Evolutionary conservation across 1,140 invertebrate genomes (phyloP), one percentile per base, ranked within the genome.

Genomic region (Brachionus plicatilis): DNA sequence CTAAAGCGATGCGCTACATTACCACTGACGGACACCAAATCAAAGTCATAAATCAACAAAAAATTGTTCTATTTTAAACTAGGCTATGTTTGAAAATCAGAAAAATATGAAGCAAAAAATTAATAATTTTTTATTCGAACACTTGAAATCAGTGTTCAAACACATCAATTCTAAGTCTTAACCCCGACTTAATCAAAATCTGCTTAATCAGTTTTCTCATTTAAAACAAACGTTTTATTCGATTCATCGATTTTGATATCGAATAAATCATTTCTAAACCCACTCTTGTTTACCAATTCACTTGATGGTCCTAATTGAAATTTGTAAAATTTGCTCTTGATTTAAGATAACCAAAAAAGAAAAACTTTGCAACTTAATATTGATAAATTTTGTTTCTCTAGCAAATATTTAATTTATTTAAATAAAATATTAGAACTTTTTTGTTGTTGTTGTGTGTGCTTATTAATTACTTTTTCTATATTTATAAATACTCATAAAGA

Each of bases 361-460:
- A 60, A 17, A 60, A 60, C 9, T 60, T 27, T 24, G 53, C 53
- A 27, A 20, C 53, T 60, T 9, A 20, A 9, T 60, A 24, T 60
- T 60, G 53, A 60, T 60, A 60, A 20, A 24, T 60, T 60, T 60
- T 60, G 53, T 20, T 60, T 60, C 53, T 60, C 53, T 20, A 60
- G 53, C 53, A 60, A 60, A 60, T 60, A 60, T 60, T 60, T 60
- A 60, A 60, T 60, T 60, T 60, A 60, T 60, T 60, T 60, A 60
- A 60, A 60, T 60, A 60, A 9, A 60, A 60, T 20, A 60, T 60
- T 60, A 60, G 9, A 60, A 8, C 8, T 60, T 60, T 60, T 60
- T 60, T 20, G 3, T 14, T 50, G 0, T 50, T 50, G 14, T 53
- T 53, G 47, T 53, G 47, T 53, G 17, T 60, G n/a, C 17, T 60